Evolutionary conservation across 2,888 invertebrate species (phyloP), one percentile per base, ranked within the genome.

Genomic region (Yponomeuta plumbellus): DNA sequence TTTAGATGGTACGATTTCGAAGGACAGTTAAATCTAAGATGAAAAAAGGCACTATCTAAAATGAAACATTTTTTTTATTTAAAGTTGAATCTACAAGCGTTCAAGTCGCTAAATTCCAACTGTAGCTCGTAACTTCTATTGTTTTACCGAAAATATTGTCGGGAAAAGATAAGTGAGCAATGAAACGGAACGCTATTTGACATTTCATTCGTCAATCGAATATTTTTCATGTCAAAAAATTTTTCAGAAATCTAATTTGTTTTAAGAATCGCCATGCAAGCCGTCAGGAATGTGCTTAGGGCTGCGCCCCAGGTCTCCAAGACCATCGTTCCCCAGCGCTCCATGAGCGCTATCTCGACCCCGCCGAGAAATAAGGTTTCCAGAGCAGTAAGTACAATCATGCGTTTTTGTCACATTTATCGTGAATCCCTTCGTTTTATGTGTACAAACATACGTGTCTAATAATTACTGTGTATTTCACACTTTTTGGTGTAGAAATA

Each of bases 321-420:
- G 69, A 86, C 81, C 82, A 84, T 80, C 1, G 76, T 80, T 6
- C 86, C 84, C 67, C 80, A 81, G 62, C 84, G 88, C 57, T 84
- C 82, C 70, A 88, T 89, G 88, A 86, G 81, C 67, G 86, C 75
- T 0, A 73, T 85, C 65, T 70, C 79, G 21, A 74, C 79, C 8
- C 87, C 88, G 0, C 76, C 87, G 0, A 81, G 84, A 65, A 79
- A 78, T 56, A 87, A 84, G 73, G 74, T 88, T 62, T 77, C 86
- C 3, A 80, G 68, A 66, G 87, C 72, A n/a, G 88, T 88, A 76
- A 77, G 88, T 81, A 69, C 5, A 34, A 58, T 39, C 21, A 20
- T 57, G 11, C 26, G 39, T 39, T 17, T 52, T 61, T 65, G 4
- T 64, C 17, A 17, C 3, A 52, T 52, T 52, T 52, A 34, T 34